Conservation (phyloP, 2,888 invertebrate species). For the Meganola albula region DNA sequence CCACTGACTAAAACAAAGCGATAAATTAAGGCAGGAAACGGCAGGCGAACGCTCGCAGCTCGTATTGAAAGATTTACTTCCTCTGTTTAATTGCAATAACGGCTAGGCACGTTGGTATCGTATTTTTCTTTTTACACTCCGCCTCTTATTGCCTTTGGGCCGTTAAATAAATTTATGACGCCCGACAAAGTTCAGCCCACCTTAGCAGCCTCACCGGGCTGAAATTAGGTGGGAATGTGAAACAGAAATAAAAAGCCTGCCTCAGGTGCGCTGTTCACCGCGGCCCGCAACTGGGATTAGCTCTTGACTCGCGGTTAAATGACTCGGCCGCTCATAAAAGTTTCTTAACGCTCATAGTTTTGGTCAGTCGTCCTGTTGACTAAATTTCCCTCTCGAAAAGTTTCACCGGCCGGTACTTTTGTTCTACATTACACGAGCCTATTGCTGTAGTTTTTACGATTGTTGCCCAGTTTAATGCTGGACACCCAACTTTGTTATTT, state of each 20-base stretch:
- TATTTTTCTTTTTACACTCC: conserved; percentile 78
- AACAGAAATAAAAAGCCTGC: conserved; percentile 67
- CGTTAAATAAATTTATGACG: conserved; percentile 78
- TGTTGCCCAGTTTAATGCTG: conserved; percentile 36
- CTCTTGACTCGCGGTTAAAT: conserved; percentile 71
- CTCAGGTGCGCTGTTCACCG: conserved; percentile 67
- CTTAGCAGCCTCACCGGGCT: conserved; percentile 58
- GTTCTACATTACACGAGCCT: conserved; percentile 49
- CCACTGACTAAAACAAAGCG: conserved; percentile 73
- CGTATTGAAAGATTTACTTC: conserved; percentile 79
- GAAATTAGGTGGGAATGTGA: conserved; percentile 74
- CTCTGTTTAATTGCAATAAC: conserved; percentile 79
- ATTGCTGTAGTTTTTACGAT: conserved; percentile 51
- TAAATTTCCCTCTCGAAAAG: conserved; percentile 59
- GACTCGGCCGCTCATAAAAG: conserved; percentile 68
- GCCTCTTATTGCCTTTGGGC: conserved; percentile 76
- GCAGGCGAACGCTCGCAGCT: conserved; percentile 67
- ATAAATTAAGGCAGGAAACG: conserved; percentile 74
- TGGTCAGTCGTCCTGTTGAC: conserved; percentile 52
- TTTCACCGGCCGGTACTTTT: conserved; percentile 48
- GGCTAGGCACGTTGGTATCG: conserved; percentile 78
- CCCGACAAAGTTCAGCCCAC: conserved; percentile 76
- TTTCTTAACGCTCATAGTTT: conserved; percentile 72
- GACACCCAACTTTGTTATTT: conserved; percentile 54
- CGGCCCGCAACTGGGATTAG: conserved; percentile 57